A percentile compares a stretch with the other conserved stretches of the same genome.
Evolutionary conservation across 2,888 invertebrate genomes (phyloP).

Genomic region (Eristalis arbustorum): DNA sequence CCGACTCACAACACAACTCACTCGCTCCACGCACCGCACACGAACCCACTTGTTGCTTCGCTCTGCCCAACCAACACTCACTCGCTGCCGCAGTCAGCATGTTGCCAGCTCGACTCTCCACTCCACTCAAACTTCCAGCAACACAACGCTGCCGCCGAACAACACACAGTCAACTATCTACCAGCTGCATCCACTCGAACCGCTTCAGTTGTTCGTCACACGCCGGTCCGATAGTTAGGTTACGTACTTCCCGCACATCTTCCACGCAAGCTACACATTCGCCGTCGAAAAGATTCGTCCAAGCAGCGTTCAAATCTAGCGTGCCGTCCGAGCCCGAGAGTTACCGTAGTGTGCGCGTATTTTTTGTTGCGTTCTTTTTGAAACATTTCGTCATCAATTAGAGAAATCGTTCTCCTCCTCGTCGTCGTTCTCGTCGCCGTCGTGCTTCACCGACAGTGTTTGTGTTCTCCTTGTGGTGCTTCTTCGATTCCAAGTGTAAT

Average conservation of each 20-base stretch:
- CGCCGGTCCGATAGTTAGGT: slow-evolving; percentile 45
- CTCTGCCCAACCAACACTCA: not conserved
- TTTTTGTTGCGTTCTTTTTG: not conserved
- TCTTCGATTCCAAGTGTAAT: slow-evolving; percentile 11
- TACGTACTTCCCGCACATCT: slow-evolving; percentile 8
- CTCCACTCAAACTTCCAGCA: slow-evolving; percentile 32
- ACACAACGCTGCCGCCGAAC: too few species aligned
- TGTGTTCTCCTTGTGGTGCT: slow-evolving; percentile 11
- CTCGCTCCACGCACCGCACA: not conserved
- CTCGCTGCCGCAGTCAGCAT: slow-evolving; percentile 21
- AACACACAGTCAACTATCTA: slow-evolving; percentile 44
- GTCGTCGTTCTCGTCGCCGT: not conserved
- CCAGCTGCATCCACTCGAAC: slow-evolving; percentile 58
- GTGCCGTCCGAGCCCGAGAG: not conserved
- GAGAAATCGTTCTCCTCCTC: not conserved
- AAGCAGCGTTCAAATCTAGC: not conserved
- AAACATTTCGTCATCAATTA: slow-evolving; percentile 31
- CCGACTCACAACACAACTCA: not conserved
- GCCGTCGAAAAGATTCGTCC: slow-evolving; percentile 36
- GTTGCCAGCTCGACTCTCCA: slow-evolving; percentile 30
- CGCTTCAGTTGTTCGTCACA: slow-evolving; percentile 60
- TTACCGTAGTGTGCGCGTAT: not conserved
- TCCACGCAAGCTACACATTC: not conserved
- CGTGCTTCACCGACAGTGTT: not conserved
- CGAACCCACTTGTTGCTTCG: slow-evolving; percentile 15